phyloP scores from a whole-genome alignment of 2,113 vertebrate species.

The sheep (Ovis aries) region ARS-UI_Ramb_v3.0 NC_056071.1:39678501-39679000 shows the following conservation, averaged over 20 bases:
- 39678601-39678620: constrained; percentile 92
- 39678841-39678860: constrained; percentile 59
- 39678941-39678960: neutral
- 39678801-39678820: constrained; percentile 88
- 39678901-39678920: neutral
- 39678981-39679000: neutral
- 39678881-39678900: neutral
- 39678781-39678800: constrained; percentile 83
- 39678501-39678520: neutral
- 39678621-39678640: constrained; percentile 90
- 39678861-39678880: neutral
- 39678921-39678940: neutral
- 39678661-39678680: constrained; percentile 91
- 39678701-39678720: constrained; percentile 90
- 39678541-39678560: neutral
- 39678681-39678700: constrained; percentile 86
- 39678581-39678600: constrained; percentile 90
- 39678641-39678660: constrained; percentile 90
- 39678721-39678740: constrained; percentile 82
- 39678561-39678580: neutral
- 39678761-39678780: constrained; percentile 92
- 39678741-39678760: constrained; percentile 88
- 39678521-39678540: neutral
- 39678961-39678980: neutral
- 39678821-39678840: constrained; percentile 90